phyloP scores from a whole-genome alignment of 2,888 invertebrate species.

The Harpagoxenus sublaevis region DNA sequence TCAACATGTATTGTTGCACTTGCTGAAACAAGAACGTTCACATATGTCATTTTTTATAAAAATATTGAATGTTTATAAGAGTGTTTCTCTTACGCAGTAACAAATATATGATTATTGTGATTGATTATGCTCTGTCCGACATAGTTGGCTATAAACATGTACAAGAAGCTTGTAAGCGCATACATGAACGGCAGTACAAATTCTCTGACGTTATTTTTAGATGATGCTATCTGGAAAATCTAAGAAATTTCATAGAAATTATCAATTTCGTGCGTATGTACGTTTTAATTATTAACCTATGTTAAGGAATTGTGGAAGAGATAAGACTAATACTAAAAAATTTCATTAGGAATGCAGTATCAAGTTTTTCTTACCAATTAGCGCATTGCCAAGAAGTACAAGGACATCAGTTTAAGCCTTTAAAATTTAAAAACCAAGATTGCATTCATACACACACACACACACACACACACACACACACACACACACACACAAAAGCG shows the following conservation, averaged over 20 bases:
- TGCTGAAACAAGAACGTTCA: background rate
- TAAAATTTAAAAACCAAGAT: too few species aligned
- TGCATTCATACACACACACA: too few species aligned
- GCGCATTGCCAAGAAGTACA: too few species aligned
- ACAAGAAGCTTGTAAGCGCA: background rate
- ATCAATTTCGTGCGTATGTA: background rate
- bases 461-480: too few species aligned
- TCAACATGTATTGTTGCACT: too few species aligned
- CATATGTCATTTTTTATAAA: background rate
- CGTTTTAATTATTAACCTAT: background rate
- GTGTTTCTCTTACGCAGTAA: slow-evolving; percentile 1
- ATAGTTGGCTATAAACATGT: slow-evolving; percentile 6
- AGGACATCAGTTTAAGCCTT: too few species aligned
- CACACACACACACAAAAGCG: too few species aligned
- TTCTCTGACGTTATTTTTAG: background rate
- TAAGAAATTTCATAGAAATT: background rate
- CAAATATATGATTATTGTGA: background rate
- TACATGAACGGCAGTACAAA: background rate
- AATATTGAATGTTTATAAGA: background rate
- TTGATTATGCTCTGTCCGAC: background rate
- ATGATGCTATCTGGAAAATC: background rate
- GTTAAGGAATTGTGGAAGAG: too few species aligned
- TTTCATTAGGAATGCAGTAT: too few species aligned
- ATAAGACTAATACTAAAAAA: too few species aligned
- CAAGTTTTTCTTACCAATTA: too few species aligned